Base-by-base conservation (phyloP, 1,140 invertebrate genomes). In the Homalodisca vitripennis region DNA sequence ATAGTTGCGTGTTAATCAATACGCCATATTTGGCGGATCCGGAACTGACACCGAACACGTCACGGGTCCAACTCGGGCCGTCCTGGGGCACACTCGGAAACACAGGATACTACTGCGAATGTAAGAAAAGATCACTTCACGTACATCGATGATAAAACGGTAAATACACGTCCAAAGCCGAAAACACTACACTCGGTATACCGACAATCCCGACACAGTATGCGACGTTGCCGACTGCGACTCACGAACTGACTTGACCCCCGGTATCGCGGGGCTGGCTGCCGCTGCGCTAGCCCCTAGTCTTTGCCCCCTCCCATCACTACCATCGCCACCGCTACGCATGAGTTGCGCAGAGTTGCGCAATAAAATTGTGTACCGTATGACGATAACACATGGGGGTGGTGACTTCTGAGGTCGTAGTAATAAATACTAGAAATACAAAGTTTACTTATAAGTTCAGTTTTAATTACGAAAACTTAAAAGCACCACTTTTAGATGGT, bases 171-270 rank as follows among this genome's bases (percentile, higher is more conserved):
- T 3, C 10, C 3, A 30, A 22, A 27, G 3, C 3, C 2, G 48
- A 22, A 51, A 51, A 51, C 48, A 51, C 48, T 51, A 6, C 3
- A 10, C 48, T 20, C 48, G 3, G 22, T 3, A 22, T 10, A 17
- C 34, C 6, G 6, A 10, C 17, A 10, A 41, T 20, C 17, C 48
- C 22, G n/a, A 14, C 6, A 3, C 48, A 22, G 22, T 20, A 6
- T 10, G 12, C 12, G 20, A 22, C 29, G 6, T 24, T 22, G 14
- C 10, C n/a, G n/a, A n/a, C 24, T 6, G 24, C 6, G 24, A 12
- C 55, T 60, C 55, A 27, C 55, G 55, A 60, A 60, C 55, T 60
- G 55, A 60, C 55, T 60, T 60, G 55, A 60, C 55, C 55, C 29
- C 55, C 55, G 14, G 20, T 22, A 14, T 22, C 48, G 12, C 20